phyloP scores from a whole-genome alignment of 2,888 invertebrate species.

The Polylopha cassiicola region DNA sequence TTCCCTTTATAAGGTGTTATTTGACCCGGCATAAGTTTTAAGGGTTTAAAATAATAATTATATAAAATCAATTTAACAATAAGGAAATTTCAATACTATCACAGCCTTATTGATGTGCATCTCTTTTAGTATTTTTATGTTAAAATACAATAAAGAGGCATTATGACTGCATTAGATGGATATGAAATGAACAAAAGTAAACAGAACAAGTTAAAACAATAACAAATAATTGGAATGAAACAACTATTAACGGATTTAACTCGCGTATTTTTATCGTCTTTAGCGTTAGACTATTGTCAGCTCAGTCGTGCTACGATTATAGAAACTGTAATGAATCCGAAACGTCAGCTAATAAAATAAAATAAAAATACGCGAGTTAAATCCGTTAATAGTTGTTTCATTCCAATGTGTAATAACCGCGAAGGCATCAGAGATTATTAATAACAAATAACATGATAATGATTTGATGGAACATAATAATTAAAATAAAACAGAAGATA shows the following conservation, averaged over 20 bases:
- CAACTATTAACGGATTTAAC: no score
- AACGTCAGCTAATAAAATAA: no score
- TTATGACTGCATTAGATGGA: constrained; percentile 28
- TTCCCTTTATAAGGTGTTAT: constrained; percentile 42
- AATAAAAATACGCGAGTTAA: neutral
- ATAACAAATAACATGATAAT: no score
- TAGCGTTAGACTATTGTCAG: no score
- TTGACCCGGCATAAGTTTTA: constrained; percentile 52
- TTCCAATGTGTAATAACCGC: no score
- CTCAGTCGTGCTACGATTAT: no score
- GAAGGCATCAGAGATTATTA: no score
- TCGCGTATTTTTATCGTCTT: no score
- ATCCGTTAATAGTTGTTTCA: no score
- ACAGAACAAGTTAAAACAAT: constrained; percentile 2
- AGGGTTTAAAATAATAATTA: constrained; percentile 31
- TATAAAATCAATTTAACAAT: neutral
- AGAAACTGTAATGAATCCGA: no score
- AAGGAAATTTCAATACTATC: constrained; percentile 37
- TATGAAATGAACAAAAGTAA: constrained; percentile 23
- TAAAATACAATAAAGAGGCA: constrained; percentile 39
- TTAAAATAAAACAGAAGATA: no score
- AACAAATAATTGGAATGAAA: neutral
- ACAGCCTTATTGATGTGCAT: constrained; percentile 73
- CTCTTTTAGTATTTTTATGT: constrained; percentile 34
- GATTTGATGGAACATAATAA: no score